phyloP scores from a whole-genome alignment of 2,888 invertebrate species.

The Beris chalybata region DNA sequence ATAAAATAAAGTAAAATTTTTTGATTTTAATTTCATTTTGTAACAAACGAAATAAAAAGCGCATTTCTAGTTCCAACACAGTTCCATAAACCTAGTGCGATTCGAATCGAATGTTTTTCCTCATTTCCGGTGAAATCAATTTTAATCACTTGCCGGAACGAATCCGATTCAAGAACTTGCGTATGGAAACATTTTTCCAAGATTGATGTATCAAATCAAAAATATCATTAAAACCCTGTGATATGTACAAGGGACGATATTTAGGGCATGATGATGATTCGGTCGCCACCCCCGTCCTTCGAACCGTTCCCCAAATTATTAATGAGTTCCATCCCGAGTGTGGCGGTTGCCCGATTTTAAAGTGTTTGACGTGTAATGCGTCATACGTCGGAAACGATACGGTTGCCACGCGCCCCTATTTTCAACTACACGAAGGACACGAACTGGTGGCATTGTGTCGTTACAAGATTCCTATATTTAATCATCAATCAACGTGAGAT shows the following conservation, averaged over 20 bases:
- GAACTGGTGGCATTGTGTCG: conserved; percentile 18
- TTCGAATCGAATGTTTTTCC: conserved; percentile 32
- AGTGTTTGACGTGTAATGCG: conserved; percentile 38
- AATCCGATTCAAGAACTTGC: conserved; percentile 24
- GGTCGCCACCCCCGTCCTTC: conserved; percentile 1
- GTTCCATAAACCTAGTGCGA: too few relatives aligned
- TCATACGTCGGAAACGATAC: conserved; percentile 39
- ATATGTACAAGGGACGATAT: conserved; percentile 24
- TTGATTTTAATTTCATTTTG: too few relatives aligned
- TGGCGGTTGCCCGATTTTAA: conserved; percentile 35
- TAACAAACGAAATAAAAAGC: too few relatives aligned
- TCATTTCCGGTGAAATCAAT: conserved; percentile 38
- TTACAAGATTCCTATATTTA: conserved; percentile 17
- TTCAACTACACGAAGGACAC: conserved; percentile 17
- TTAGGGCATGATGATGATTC: conserved; percentile 23
- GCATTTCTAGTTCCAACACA: too few relatives aligned
- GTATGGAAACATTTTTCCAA: conserved; percentile 18
- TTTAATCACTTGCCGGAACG: conserved; percentile 35
- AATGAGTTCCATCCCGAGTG: conserved; percentile 36
- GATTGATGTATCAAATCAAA: conserved; percentile 39
- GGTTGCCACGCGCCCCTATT: conserved; percentile 37
- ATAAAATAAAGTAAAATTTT: too few relatives aligned
- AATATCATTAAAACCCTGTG: conserved; percentile 32
- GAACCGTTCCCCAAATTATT: conserved; percentile 32
- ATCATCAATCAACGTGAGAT: conserved; percentile 38